Evolutionary conservation across 2,797 vertebrate species (phyloP).

Genomic region (Spatula clypeata): DNA sequence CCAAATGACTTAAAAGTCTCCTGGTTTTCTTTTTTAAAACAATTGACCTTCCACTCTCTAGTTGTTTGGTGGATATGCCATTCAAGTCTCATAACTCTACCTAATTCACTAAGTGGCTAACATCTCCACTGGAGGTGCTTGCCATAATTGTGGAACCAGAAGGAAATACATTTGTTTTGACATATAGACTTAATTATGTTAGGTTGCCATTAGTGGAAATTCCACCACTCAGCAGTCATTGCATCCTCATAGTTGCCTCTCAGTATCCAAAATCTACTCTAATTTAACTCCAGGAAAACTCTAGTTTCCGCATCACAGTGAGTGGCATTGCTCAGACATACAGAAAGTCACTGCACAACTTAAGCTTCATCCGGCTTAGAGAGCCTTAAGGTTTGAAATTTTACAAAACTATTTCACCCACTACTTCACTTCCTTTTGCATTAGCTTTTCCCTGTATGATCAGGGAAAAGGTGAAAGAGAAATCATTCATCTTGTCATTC

Average conservation of each 20-base stretch:
- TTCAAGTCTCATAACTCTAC: not conserved
- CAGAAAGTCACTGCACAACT: not conserved
- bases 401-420: not conserved
- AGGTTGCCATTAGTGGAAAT: not conserved
- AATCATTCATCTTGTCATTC: not conserved
- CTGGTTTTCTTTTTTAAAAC: not conserved
- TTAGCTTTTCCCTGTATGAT: not conserved
- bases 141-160: not conserved
- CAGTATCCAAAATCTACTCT: not conserved
- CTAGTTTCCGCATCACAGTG: not conserved
- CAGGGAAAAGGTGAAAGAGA: not conserved
- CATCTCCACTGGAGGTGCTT: rapidly evolving
- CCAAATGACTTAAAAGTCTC: not conserved
- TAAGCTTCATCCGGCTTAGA: not conserved
- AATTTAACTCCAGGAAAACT: not conserved
- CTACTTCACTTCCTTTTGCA: not conserved
- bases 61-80: not conserved
- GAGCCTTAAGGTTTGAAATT: not conserved
- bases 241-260: not conserved
- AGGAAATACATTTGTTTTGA: not conserved
- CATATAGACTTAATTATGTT: not conserved
- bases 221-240: not conserved
- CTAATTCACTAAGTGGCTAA: not conserved
- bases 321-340: not conserved
- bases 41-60: not conserved